Evolutionary conservation across 2,888 invertebrate species (phyloP), one percentile per base, ranked within the genome.

Genomic region (Ophion obscuratus): DNA sequence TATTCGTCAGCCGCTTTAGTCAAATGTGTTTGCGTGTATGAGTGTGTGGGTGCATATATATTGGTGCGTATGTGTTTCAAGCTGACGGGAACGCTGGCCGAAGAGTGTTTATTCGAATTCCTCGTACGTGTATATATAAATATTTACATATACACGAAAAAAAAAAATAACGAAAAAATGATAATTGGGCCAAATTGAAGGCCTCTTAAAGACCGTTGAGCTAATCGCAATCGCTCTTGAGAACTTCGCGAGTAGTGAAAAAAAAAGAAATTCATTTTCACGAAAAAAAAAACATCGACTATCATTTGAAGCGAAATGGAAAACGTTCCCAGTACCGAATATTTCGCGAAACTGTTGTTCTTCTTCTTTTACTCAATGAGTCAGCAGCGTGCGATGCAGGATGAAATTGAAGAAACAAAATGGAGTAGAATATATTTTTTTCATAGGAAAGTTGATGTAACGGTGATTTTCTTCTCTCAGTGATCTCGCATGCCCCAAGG

Each of bases 1-100:
- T 68, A 74, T 78, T 81, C 86, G 81, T 84, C 86, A 61, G 84
- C 75, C 61, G 81, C 73, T 77, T 86, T 75, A 86, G 86, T 86
- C 81, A 84, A 84, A 78, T 59, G 59, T 76, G 75, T 76, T 76
- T 61, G 66, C 71, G 67, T 68, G 61, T 62, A 24, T 53, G 44
- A 40, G 44, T 24, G 70, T 67, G 74, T 64, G 62, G 5, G 47
- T 59, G 44, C 59, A 67, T 59, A 10, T 80, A 62, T 68, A 20
- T 61, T 24, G 62, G 70, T 57, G 74, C 62, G 68, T 47, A 47
- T 53, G 75, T 67, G 75, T 79, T 36, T 62, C 47, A 24, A 76
- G 47, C 44, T 80, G 73, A 77, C 75, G 66, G 61, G 31, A 76
- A 83, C 80, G 73, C 62, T 68, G 77, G 68, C 68, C 81, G 80